Evolutionary conservation across 2,888 invertebrate species (phyloP).

Genomic region (Dicranocentrus wangi): DNA sequence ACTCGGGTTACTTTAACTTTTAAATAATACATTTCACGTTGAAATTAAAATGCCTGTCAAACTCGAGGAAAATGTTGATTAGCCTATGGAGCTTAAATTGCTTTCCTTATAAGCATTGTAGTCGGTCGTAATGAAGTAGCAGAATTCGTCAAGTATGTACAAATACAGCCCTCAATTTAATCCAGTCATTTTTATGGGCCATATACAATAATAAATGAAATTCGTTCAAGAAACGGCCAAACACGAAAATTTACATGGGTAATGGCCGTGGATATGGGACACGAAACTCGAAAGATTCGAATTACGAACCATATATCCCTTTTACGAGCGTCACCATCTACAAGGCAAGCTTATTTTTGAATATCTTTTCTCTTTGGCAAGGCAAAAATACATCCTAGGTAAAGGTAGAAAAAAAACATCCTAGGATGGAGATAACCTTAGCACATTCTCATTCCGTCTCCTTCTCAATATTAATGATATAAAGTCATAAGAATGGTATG

Average conservation of each 20-base stretch:
- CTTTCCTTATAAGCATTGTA: neutral
- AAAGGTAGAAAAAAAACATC: too few relatives aligned
- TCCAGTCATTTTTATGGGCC: slow-evolving; percentile 44
- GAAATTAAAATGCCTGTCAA: slow-evolving; percentile 17
- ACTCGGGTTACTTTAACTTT: too few relatives aligned
- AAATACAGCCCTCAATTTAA: too few relatives aligned
- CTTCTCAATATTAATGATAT: slow-evolving; percentile 60
- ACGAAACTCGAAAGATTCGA: neutral
- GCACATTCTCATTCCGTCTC: slow-evolving; percentile 11
- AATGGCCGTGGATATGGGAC: neutral
- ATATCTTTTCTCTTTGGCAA: neutral
- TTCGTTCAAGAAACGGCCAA: slow-evolving; percentile 62
- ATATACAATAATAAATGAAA: slow-evolving; percentile 16
- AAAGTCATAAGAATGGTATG: slow-evolving; percentile 61
- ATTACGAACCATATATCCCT: too few relatives aligned
- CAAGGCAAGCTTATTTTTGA: neutral
- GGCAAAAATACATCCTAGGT: too few relatives aligned
- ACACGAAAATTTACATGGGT: slow-evolving; percentile 23
- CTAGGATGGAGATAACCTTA: slow-evolving; percentile 14
- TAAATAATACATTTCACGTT: slow-evolving; percentile 7
- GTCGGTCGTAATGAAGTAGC: too few relatives aligned
- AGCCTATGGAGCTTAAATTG: neutral
- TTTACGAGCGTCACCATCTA: slow-evolving; percentile 10
- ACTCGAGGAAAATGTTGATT: neutral
- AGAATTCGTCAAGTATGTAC: too few relatives aligned